Evolutionary conservation across 2,113 vertebrate genomes (phyloP), one percentile per base, ranked within the genome.

Genomic region (Mormyrus iriodes): DNA sequence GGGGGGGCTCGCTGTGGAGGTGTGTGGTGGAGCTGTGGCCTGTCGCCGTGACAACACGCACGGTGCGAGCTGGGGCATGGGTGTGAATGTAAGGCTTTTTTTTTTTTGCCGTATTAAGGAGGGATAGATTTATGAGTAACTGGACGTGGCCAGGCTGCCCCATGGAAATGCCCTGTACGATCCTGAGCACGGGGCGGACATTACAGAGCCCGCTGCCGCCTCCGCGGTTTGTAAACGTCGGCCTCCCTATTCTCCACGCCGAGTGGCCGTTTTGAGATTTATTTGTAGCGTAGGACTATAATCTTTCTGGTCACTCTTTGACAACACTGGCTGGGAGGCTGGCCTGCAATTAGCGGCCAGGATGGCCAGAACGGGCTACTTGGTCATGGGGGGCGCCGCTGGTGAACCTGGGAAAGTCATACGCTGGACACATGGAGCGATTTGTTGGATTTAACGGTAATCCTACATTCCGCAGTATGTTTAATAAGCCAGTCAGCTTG

Each of bases 171-270:
- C 55, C 73, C 85, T 86, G 42, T 89, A 87, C 88, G 86, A 88
- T 88, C 53, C 85, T 88, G 79, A 85, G 44, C 44, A 73, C 86
- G 48, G 44, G 79, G 3, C 88, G 51, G 79, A 46, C 79, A 88
- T 46, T 44, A 73, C 61, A 21, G 52, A 65, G 17, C 9, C 58
- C 1, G 2, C 58, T 9, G 3, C 58, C 12, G 51, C 85, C 7
- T 15, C 9, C 10, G 21, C 88, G 65, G 92, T 91, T 91, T 90
- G 21, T 91, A 86, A 82, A 88, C 89, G 89, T 88, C 39, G 85
- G 61, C 85, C 65, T 8, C 9, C 21, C 4, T 15, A 9, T 51
- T 85, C 15, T 49, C 31, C n/a, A 35, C 42, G 13, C 24, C 42
- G 31, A 19, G 21, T 8, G n/a, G n/a, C 51, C 86, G 17, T 84